These are phyloP conservation scores for Torymus texanus DNA, from an alignment of 2,888 invertebrate species.

Conservation along the genomic window DNA sequence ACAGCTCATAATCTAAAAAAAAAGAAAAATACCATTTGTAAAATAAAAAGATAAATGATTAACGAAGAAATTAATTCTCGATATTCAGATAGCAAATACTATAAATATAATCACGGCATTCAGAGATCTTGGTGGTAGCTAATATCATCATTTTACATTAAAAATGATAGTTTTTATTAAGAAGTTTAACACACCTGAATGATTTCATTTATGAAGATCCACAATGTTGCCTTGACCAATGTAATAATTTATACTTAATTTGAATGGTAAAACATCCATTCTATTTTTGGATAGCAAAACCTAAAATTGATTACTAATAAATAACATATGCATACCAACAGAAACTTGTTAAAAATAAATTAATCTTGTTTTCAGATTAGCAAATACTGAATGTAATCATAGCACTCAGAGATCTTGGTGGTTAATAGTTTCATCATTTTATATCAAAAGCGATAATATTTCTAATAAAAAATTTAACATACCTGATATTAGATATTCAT, in stretches of 20 bases:
- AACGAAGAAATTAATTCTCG: not conserved
- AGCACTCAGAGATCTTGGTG: conserved; percentile 54
- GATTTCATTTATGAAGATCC: too few species aligned
- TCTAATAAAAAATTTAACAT: not conserved
- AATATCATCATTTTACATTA: conserved; percentile 45
- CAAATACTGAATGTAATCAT: conserved; percentile 53
- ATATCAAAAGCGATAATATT: not conserved
- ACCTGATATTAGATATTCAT: too few species aligned
- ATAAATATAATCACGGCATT: conserved; percentile 46
- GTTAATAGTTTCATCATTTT: conserved; percentile 51
- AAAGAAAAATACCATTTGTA: too few species aligned
- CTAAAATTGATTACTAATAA: too few species aligned
- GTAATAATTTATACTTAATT: too few species aligned
- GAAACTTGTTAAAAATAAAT: not conserved
- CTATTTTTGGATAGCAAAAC: too few species aligned
- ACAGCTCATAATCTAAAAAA: too few species aligned
- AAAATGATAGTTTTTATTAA: not conserved
- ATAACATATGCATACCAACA: too few species aligned
- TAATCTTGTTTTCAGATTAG: conserved; percentile 42
- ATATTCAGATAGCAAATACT: conserved; percentile 54
- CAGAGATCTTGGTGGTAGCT: conserved; percentile 55
- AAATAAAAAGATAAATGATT: too few species aligned
- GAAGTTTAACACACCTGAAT: not conserved
- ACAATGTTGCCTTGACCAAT: too few species aligned
- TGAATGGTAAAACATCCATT: too few species aligned